Percentiles rank a stretch among this genome's conserved stretches.
These are phyloP conservation scores for Pelobates fuscus DNA, from an alignment of 2,113 vertebrate genomes.

Conservation along the genomic window DNA sequence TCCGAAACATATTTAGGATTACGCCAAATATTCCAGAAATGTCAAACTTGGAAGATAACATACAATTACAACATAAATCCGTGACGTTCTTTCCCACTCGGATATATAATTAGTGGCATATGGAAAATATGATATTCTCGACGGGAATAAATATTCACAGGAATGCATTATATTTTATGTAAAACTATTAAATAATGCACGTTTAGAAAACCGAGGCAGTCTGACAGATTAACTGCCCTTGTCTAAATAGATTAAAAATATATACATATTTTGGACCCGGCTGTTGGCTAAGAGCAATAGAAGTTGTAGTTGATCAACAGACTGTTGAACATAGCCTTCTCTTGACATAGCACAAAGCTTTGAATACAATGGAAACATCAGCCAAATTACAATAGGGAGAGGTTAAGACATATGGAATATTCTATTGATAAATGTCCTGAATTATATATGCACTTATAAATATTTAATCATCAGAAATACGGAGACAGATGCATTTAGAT, in stretches of 20 bases:
- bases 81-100: not conserved
- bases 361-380: slow-evolving; percentile 7
- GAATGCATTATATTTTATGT: not conserved
- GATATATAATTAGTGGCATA: not conserved
- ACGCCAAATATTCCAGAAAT: too few relatives aligned
- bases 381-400: slow-evolving; percentile 28
- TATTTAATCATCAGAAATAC: slow-evolving; percentile 52
- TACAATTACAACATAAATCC: too few relatives aligned
- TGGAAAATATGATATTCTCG: not conserved
- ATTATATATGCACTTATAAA: slow-evolving; percentile 52
- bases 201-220: not conserved
- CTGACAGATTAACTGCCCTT: not conserved
- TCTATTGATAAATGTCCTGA: slow-evolving; percentile 5
- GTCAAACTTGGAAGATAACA: too few relatives aligned
- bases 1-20: not conserved
- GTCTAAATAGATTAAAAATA: too few relatives aligned
- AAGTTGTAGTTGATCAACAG: not conserved
- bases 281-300: not conserved
- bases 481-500: slow-evolving; percentile 33
- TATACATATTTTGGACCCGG: too few relatives aligned
- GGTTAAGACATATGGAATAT: slow-evolving; percentile 3
- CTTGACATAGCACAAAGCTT: not conserved
- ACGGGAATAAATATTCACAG: slow-evolving; percentile 11
- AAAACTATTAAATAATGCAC: too few relatives aligned
- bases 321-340: not conserved